Evolutionary conservation across 2,797 vertebrate genomes (phyloP), one percentile per base, ranked within the genome.

Genomic region (Halcyon badia): DNA sequence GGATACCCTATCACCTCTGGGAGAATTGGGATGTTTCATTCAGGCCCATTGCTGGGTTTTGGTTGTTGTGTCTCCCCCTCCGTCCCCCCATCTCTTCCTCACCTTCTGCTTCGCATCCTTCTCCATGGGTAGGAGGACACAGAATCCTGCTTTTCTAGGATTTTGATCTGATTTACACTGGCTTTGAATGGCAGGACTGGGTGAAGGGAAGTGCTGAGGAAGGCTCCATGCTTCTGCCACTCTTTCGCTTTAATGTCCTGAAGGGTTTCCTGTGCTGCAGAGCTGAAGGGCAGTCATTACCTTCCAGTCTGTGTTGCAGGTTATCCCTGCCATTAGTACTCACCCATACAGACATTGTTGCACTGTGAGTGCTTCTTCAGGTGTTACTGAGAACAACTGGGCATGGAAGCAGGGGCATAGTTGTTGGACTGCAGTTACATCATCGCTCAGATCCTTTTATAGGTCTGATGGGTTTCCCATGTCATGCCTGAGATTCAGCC

Each of bases 321-420:
- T 91, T 72, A 46, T 75, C 62, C 0, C 0, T 60, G 24, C 33
- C 5, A 1, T 37, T 75, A 16, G 2, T 68, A 28, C 26, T 49
- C 42, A 41, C n/a, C 56, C 0, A 0, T 48, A 37, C 11, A 11
- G 66, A 31, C 2, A 0, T 16, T 15, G 54, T 46, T 5, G 4
- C 11, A 7, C n/a, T 19, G 37, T 26, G 49, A 65, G 6, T 65
- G 28, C 28, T 60, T 77, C 56, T 56, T 54, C 13, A 83, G 21
- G 68, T 4, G 2, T 48, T 62, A 39, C 11, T 28, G 46, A 57
- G 64, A 89, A 48, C 14, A 72, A 11, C 26, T 1, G 5, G 28
- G 10, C 11, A 49, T 8, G 48, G 64, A 39, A 49, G 24, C 57
- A 44, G 64, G 21, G 17, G 8, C 15, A 12, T 35, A 56, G 25